Evolutionary conservation across 2,797 vertebrate genomes (phyloP).

Genomic region (Etheostoma perlongum): DNA sequence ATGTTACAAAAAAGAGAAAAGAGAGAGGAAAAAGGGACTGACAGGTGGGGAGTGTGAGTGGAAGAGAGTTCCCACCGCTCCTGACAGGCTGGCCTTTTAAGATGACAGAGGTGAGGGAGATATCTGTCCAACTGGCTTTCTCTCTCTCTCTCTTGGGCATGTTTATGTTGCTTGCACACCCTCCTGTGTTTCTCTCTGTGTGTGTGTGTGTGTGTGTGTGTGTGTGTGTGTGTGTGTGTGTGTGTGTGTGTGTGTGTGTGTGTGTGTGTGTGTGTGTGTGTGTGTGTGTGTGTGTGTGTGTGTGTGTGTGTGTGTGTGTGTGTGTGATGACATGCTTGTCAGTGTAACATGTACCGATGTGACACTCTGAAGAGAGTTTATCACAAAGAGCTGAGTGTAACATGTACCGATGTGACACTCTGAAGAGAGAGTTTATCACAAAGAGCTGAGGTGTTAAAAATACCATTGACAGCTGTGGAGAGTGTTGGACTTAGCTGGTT

Average conservation of each 20-base stretch:
- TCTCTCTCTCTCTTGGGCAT: no score
- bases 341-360: constrained; percentile 46
- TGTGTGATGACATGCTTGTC: constrained; percentile 45
- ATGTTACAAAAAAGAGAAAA: constrained; percentile 10
- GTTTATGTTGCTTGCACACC: constrained; percentile 4
- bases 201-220: constrained; percentile 7
- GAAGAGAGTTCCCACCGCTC: constrained; percentile 15
- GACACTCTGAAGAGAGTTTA: constrained; percentile 59
- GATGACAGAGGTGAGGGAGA: constrained; percentile 55
- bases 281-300: constrained; percentile 20
- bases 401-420: constrained; percentile 52
- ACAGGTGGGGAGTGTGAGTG: constrained; percentile 28
- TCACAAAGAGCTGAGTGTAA: constrained; percentile 46
- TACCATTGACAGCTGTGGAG: constrained; percentile 44
- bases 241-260: constrained; percentile 6
- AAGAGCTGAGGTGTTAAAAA: constrained; percentile 52
- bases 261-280: neutral
- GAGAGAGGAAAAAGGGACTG: neutral
- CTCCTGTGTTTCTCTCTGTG: neutral
- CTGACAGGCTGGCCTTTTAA: constrained; percentile 54
- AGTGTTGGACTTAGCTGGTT: constrained; percentile 15
- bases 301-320: constrained; percentile 19
- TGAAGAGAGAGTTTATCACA: constrained; percentile 60
- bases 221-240: constrained; percentile 3
- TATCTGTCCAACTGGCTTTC: constrained; percentile 52